Conservation (phyloP, 2,113 vertebrate genomes). For the Engraulis encrasicolus region DNA sequence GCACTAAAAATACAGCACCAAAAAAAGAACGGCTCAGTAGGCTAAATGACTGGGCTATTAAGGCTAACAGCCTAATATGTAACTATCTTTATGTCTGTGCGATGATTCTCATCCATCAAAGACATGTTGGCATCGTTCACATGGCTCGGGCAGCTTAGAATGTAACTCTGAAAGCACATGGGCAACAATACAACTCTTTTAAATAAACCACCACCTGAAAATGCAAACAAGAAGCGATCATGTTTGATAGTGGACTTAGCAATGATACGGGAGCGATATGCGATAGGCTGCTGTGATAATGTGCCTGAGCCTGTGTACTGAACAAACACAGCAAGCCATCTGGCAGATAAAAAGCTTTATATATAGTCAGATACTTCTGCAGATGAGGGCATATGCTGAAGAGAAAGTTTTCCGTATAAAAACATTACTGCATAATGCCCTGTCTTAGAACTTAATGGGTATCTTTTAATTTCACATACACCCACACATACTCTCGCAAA, state of each 20-base stretch:
- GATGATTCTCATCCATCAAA: no score
- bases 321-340: neutral
- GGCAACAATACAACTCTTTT: neutral
- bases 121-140: no score
- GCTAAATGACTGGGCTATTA: neutral
- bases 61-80: no score
- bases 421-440: neutral
- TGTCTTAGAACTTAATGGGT: neutral
- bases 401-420: neutral
- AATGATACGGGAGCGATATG: neutral
- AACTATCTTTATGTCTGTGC: no score
- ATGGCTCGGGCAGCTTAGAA: no score
- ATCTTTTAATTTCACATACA: neutral
- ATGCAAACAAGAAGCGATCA: neutral
- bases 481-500: no score
- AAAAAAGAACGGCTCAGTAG: neutral
- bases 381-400: neutral
- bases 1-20: neutral
- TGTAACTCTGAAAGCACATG: no score
- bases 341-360: neutral
- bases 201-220: neutral
- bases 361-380: neutral
- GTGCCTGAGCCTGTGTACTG: neutral
- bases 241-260: neutral
- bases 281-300: neutral